phyloP scores from a whole-genome alignment of 2,797 vertebrate genomes.

The Danio aesculapii region DNA sequence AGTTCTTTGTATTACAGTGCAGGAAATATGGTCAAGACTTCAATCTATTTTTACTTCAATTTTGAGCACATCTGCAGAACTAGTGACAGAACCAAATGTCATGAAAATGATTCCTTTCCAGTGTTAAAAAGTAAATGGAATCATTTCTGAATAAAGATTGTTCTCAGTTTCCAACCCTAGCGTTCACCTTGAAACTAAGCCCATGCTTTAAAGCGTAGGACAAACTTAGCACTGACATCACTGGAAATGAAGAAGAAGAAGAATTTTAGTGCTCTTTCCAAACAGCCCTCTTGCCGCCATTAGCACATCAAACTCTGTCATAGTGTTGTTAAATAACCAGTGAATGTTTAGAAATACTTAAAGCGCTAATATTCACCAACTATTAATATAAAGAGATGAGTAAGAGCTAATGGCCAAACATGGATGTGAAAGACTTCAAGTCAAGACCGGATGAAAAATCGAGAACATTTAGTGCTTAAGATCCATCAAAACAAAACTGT shows the following conservation, averaged over 20 bases:
- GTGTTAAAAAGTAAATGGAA: background rate
- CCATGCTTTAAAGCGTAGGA: constrained; percentile 5
- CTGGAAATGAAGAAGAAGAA: constrained; percentile 6
- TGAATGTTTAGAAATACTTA: constrained; percentile 46
- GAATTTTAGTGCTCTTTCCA: constrained; percentile 32
- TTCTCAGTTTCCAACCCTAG: constrained; percentile 3
- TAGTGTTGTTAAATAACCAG: constrained; percentile 35
- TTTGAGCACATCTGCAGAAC: constrained; percentile 1
- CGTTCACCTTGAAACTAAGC: constrained; percentile 9
- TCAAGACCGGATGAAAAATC: constrained; percentile 25
- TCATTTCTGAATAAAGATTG: background rate
- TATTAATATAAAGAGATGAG: constrained; percentile 37
- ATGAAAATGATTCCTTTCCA: background rate
- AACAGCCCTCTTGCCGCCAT: background rate
- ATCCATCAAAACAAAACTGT: constrained; percentile 36
- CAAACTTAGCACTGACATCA: constrained; percentile 34
- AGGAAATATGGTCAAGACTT: background rate
- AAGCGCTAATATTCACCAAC: constrained; percentile 27
- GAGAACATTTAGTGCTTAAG: background rate
- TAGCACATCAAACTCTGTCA: constrained; percentile 1
- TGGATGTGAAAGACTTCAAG: constrained; percentile 42
- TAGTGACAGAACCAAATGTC: background rate
- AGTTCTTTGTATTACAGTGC: background rate
- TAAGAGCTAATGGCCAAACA: constrained; percentile 48
- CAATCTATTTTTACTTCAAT: background rate